Conservation (phyloP, 2,888 invertebrate species). For the Drosophila yooni region DNA sequence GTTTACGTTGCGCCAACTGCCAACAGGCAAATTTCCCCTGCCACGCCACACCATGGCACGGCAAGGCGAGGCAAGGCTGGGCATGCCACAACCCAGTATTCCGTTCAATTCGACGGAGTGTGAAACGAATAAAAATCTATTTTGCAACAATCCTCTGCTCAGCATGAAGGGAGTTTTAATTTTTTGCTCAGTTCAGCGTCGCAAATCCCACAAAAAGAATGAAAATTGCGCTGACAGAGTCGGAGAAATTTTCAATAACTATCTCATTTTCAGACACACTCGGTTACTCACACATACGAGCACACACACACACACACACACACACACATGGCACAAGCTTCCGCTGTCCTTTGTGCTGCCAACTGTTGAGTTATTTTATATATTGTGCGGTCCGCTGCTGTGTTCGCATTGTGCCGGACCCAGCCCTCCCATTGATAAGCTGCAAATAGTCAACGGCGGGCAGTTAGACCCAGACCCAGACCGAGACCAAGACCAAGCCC, state of each 20-base stretch:
- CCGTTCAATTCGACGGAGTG: slow-evolving; percentile 19
- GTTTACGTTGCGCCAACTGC: slow-evolving; percentile 2
- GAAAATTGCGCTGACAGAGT: slow-evolving; percentile 19
- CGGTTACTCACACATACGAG: background rate
- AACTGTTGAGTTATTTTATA: slow-evolving; percentile 68
- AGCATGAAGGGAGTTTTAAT: slow-evolving; percentile 42
- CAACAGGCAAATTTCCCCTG: background rate
- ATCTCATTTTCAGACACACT: slow-evolving; percentile 37
- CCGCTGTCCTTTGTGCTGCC: slow-evolving; percentile 49
- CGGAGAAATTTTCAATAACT: slow-evolving; percentile 60
- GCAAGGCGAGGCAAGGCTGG: background rate
- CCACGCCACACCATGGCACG: background rate
- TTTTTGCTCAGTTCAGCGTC: slow-evolving; percentile 33
- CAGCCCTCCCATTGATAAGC: slow-evolving; percentile 60
- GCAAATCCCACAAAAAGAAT: slow-evolving; percentile 29
- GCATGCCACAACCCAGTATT: background rate
- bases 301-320: slow-evolving; percentile 20
- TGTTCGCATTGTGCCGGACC: slow-evolving; percentile 25
- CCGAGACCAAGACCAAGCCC: background rate
- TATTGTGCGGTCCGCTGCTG: slow-evolving; percentile 36
- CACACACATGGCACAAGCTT: slow-evolving; percentile 13
- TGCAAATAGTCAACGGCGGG: slow-evolving; percentile 50
- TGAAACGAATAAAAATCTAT: slow-evolving; percentile 47
- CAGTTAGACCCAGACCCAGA: slow-evolving; percentile 3
- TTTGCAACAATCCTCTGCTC: slow-evolving; percentile 43